phyloP scores from a whole-genome alignment of 2,797 vertebrate genomes.

The Limnodromus scolopaceus region DNA sequence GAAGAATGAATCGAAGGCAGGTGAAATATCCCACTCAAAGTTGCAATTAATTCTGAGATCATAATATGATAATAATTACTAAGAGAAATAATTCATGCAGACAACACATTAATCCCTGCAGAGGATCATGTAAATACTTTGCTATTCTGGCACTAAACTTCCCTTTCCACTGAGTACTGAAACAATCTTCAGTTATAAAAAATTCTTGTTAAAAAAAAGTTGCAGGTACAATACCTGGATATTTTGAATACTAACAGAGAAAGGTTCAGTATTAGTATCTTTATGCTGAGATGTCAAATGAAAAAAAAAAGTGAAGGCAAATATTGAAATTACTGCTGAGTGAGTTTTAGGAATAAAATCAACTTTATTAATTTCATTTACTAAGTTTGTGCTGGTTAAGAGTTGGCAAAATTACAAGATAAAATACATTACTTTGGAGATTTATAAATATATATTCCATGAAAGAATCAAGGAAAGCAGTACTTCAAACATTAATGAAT shows the following conservation, averaged over 20 bases:
- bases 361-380: neutral
- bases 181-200: neutral
- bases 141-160: neutral
- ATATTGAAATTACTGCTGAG: neutral
- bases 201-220: neutral
- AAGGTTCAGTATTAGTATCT: neutral
- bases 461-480: neutral
- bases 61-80: conserved; percentile 20
- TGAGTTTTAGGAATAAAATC: neutral
- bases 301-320: neutral
- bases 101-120: conserved; percentile 6
- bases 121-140: neutral
- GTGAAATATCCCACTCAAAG: neutral
- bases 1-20: neutral
- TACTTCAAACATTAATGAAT: neutral
- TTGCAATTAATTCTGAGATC: conserved; percentile 30
- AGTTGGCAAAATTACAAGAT: neutral
- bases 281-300: neutral
- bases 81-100: conserved; percentile 45
- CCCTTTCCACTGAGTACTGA: neutral
- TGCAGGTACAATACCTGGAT: neutral
- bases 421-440: neutral
- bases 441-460: neutral
- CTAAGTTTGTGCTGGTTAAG: neutral
- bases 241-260: neutral